Evolutionary conservation across 1,140 invertebrate species (phyloP).

Genomic region (Lepidurus arcticus): DNA sequence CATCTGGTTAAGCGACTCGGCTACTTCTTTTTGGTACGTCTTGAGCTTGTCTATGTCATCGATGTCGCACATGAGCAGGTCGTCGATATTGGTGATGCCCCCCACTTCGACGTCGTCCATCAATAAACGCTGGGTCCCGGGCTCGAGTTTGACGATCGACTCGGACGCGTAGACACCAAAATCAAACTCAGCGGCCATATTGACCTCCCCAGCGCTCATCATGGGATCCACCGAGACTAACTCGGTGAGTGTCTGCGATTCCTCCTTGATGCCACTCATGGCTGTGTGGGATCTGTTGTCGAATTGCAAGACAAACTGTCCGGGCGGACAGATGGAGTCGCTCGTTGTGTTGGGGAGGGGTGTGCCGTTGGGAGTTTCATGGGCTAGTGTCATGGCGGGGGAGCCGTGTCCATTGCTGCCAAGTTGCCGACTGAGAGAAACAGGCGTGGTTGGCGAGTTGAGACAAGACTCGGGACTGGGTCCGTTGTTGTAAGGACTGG

Average conservation of each 20-base stretch:
- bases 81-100: constrained; percentile 27
- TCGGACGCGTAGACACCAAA: neutral
- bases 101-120: neutral
- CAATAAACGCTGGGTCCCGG: neutral
- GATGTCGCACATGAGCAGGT: constrained; percentile 30
- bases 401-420: constrained; percentile 22
- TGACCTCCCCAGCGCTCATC: neutral
- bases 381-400: neutral
- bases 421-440: neutral
- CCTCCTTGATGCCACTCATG: constrained; percentile 7
- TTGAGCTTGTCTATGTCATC: constrained; percentile 68
- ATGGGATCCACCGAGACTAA: neutral
- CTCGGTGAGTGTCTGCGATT: neutral
- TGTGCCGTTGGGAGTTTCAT: neutral
- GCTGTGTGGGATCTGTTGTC: neutral
- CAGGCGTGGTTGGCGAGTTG: constrained; percentile 9
- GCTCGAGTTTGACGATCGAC: neutral
- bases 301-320: neutral
- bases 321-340: neutral
- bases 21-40: constrained; percentile 43
- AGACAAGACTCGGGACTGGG: constrained; percentile 20
- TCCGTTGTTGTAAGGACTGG: constrained; percentile 23
- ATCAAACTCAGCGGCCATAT: constrained; percentile 1
- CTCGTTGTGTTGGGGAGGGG: neutral
- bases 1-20: constrained; percentile 39